These are phyloP conservation scores for Phrynocephalus forsythii DNA, from an alignment of 2,797 vertebrate species.

Conservation along the genomic window DNA sequence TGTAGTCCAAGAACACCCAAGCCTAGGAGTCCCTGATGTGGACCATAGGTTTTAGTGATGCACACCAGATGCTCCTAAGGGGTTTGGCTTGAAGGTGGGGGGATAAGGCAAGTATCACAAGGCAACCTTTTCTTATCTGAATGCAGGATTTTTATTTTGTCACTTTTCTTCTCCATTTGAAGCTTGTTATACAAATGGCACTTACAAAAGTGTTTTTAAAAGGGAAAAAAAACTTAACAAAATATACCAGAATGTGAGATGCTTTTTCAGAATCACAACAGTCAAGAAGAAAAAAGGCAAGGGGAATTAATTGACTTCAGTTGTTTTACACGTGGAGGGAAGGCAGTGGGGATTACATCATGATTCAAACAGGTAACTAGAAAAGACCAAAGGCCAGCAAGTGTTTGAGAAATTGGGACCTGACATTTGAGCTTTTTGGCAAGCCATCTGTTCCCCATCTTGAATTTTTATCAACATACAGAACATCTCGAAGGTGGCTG, in stretches of 20 bases:
- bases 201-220: conserved; percentile 82
- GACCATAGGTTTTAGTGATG: too few relatives aligned
- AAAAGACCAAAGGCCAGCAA: conserved; percentile 40
- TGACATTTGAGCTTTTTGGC: conserved; percentile 53
- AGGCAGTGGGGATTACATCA: conserved; percentile 48
- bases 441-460: background rate
- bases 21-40: too few relatives aligned
- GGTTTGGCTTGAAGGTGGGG: background rate
- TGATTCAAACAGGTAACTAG: conserved; percentile 2
- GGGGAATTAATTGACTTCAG: conserved; percentile 57
- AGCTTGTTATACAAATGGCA: conserved; percentile 95
- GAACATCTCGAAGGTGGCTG: background rate
- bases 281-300: conserved; percentile 50
- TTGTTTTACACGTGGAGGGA: conserved; percentile 47
- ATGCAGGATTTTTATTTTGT: conserved; percentile 73
- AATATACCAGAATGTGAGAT: conserved; percentile 85
- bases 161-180: conserved; percentile 75
- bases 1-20: too few relatives aligned
- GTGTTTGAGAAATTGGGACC: conserved; percentile 32
- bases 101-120: background rate
- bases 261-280: conserved; percentile 74
- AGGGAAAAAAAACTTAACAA: conserved; percentile 74
- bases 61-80: too few relatives aligned
- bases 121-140: background rate
- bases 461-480: background rate